A percentile compares a stretch with the other conserved stretches of the same genome.
Evolutionary conservation across 2,113 vertebrate genomes (phyloP).

Genomic region (Bambusicola thoracicus): DNA sequence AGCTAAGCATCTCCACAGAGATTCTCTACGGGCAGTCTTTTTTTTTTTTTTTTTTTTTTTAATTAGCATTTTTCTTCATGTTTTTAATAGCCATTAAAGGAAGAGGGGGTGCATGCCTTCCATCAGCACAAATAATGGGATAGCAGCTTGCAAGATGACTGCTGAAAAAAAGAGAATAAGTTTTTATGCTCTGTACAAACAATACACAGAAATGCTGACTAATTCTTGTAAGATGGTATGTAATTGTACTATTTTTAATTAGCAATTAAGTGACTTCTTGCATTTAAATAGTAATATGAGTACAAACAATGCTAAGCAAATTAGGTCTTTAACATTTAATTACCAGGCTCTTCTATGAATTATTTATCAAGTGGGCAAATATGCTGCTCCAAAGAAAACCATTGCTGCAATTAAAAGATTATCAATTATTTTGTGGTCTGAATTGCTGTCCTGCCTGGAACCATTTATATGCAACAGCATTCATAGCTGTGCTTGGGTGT

Average conservation of each 20-base stretch:
- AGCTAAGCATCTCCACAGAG: neutral
- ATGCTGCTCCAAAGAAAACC: neutral
- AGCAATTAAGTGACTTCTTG: conserved; percentile 46
- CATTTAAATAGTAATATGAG: neutral
- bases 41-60: fast-evolving
- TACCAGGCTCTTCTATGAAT: conserved; percentile 42
- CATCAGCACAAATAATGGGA: neutral
- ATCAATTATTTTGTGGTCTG: neutral
- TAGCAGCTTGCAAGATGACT: neutral
- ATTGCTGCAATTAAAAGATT: neutral
- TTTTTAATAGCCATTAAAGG: neutral
- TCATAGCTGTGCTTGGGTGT: fast-evolving
- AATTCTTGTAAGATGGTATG: neutral
- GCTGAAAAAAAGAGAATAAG: neutral
- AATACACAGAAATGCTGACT: conserved; percentile 31
- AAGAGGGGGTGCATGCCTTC: neutral
- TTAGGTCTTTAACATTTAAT: conserved; percentile 52
- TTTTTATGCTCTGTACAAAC: neutral
- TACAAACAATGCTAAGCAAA: conserved; percentile 43
- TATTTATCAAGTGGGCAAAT: conserved; percentile 45
- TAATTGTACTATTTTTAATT: conserved; percentile 46
- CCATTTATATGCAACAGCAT: neutral
- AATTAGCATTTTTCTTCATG: neutral
- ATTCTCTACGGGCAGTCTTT: neutral
- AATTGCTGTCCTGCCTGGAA: neutral